Conservation (phyloP, 2,888 invertebrate genomes). For the Agapostemon virescens region DNA sequence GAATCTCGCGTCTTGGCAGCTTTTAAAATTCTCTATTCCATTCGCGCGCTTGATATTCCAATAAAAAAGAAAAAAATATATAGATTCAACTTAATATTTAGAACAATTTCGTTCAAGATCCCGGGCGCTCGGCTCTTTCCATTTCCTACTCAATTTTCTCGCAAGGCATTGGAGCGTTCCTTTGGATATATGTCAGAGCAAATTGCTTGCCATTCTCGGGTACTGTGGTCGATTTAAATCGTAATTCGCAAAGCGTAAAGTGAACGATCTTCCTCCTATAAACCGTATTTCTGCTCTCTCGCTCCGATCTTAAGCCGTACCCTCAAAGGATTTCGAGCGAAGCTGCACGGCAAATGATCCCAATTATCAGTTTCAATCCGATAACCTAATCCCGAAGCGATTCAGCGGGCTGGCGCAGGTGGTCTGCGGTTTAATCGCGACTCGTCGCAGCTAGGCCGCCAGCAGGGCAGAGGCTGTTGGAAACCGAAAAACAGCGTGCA, state of each 20-base stretch:
- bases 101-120: not conserved
- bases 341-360: conserved; percentile 35
- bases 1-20: not conserved
- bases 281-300: conserved; percentile 2
- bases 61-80: not conserved
- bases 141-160: not conserved
- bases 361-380: conserved; percentile 53
- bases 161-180: not conserved
- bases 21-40: not conserved
- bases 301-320: conserved; percentile 24
- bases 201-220: conserved; percentile 3
- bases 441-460: conserved; percentile 18
- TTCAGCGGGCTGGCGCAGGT: conserved; percentile 16
- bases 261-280: conserved; percentile 8
- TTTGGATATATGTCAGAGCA: not conserved
- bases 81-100: not conserved
- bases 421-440: conserved; percentile 45
- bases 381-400: conserved; percentile 47
- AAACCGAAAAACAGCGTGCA: conserved; percentile 44
- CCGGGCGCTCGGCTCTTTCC: not conserved
- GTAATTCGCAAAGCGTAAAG: conserved; percentile 4
- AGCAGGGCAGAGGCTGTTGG: not conserved
- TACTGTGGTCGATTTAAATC: conserved; percentile 26
- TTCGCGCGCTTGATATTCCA: not conserved
- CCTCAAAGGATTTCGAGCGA: conserved; percentile 32